Evolutionary conservation across 2,888 invertebrate genomes (phyloP), one percentile per base, ranked within the genome.

Genomic region (Nomada ruficornis): DNA sequence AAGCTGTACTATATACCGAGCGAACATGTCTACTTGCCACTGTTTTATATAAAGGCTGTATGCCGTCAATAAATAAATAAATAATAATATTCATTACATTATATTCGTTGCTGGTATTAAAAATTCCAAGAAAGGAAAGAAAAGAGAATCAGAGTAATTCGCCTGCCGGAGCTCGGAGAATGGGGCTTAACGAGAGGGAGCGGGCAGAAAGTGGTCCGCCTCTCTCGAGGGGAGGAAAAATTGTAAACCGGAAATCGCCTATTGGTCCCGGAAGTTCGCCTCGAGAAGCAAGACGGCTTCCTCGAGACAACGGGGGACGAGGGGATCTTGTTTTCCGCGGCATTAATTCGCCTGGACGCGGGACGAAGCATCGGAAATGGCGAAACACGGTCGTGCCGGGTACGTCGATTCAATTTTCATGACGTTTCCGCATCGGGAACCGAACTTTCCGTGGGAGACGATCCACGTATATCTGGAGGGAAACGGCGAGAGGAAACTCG

Each of bases 281-380:
- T n/a, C 47, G 74, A 13, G 29, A 23, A 26, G 50, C 55, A 63
- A 54, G 63, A 4, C 11, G 3, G 44, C 5, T 10, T 10, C 26
- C 26, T 68, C 64, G 15, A 67, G 77, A 78, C 44, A 77, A 71
- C 72, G 67, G 44, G 20, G 42, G 64, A 62, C 11, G 60, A 42
- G 65, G 55, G 70, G 68, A 83, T 86, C 85, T 74, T 79, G 74
- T 85, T 77, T 80, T 86, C 86, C 86, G 54, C 83, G 69, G 82
- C 85, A 88, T 87, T 88, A 87, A 88, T 88, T 87, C 79, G 77
- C 59, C 79, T 82, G 85, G 83, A 85, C 88, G 73, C 74, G 76
- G 63, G 64, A 62, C 50, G 69, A 88, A 36, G 78, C 65, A 71
- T 82, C 85, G 87, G 84, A 87, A 87, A 84, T 84, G 71, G 71